Conservation (phyloP, 2,113 vertebrate genomes). For the Galeopterus variegatus region DNA sequence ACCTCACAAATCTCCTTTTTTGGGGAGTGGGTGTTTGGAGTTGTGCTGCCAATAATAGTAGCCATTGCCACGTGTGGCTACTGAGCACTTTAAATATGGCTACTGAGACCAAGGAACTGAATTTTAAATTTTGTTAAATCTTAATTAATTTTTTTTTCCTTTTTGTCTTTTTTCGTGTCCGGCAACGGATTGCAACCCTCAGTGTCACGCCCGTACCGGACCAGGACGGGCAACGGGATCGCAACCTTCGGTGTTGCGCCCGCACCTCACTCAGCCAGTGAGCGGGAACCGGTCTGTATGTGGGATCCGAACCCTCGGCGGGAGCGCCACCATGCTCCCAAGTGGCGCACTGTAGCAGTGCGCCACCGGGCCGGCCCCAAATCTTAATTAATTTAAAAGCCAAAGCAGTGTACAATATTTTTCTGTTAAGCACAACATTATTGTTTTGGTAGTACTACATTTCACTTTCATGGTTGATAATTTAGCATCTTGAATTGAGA, state of each 20-base stretch:
- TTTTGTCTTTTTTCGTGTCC: too few species aligned
- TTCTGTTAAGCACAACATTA: neutral
- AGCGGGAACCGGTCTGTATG: too few species aligned
- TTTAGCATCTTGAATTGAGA: neutral
- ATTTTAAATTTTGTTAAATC: neutral
- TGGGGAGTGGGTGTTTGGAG: neutral
- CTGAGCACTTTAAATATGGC: neutral
- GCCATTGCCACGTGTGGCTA: neutral
- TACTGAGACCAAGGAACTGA: neutral
- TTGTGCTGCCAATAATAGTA: too few species aligned
- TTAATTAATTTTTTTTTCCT: neutral
- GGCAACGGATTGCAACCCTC: too few species aligned
- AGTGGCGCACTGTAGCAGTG: too few species aligned
- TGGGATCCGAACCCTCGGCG: too few species aligned
- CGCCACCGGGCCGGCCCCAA: too few species aligned
- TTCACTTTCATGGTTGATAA: neutral
- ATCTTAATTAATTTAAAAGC: conserved; percentile 12
- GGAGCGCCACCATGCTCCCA: too few species aligned
- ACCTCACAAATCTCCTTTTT: neutral
- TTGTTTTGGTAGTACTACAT: neutral
- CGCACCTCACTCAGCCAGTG: too few species aligned
- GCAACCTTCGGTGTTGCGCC: too few species aligned
- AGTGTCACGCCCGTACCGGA: too few species aligned
- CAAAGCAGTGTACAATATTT: neutral
- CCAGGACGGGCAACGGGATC: too few species aligned